A percentile compares a stretch with the other conserved stretches of the same genome.
These are phyloP conservation scores for Apis dorsata DNA, from an alignment of 1,140 invertebrate genomes.

Conservation along the genomic window DNA sequence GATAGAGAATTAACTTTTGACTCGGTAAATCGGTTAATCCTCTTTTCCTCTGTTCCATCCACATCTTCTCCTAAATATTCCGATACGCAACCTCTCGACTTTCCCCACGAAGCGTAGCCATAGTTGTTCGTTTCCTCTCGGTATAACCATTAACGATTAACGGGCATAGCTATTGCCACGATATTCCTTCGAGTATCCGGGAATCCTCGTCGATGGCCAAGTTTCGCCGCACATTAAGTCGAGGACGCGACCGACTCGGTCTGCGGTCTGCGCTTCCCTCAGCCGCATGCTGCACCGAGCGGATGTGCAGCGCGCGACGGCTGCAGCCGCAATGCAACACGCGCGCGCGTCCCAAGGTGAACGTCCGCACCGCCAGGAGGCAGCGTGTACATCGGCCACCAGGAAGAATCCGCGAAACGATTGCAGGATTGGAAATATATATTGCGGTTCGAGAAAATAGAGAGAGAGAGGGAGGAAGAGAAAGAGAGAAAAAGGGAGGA, in stretches of 20 bases:
- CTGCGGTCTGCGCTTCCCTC: not conserved
- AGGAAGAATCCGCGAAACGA: not conserved
- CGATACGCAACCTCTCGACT: no score
- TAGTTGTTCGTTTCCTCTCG: no score
- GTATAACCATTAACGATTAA: not conserved
- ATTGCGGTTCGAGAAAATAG: constrained; percentile 31
- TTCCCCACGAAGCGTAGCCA: no score
- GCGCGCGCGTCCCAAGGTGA: constrained; percentile 26
- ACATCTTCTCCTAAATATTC: no score
- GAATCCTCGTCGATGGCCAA: not conserved
- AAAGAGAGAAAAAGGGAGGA: no score
- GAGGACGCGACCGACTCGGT: not conserved
- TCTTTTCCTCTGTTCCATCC: no score
- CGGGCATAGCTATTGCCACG: not conserved
- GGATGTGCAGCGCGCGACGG: constrained; percentile 25
- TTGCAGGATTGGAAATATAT: not conserved
- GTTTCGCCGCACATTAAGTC: constrained; percentile 25
- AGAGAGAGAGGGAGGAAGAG: no score
- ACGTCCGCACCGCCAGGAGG: constrained; percentile 22
- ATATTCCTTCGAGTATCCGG: not conserved
- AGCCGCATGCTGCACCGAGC: constrained; percentile 26
- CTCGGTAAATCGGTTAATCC: no score
- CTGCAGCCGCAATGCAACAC: constrained; percentile 56
- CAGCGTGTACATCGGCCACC: not conserved
- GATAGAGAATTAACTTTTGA: no score